These are phyloP conservation scores for Crocuta crocuta DNA, from an alignment of 2,113 vertebrate species.

Conservation along the genomic window DNA sequence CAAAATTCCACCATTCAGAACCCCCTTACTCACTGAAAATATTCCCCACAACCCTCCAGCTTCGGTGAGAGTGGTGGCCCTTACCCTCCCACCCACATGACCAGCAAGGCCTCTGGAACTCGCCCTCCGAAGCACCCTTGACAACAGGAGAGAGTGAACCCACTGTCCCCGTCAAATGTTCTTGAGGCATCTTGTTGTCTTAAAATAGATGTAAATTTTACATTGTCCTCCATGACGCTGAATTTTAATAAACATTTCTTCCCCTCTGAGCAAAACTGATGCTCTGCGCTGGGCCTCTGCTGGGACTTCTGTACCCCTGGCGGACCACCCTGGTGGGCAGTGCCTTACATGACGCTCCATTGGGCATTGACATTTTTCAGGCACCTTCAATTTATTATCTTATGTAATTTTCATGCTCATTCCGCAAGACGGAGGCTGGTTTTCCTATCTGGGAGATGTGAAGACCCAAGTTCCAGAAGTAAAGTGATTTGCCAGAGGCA, in stretches of 20 bases:
- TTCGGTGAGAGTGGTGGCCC: not conserved
- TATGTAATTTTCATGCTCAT: not conserved
- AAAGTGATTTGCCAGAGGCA: not conserved
- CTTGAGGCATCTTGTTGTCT: not conserved
- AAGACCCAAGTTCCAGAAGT: not conserved
- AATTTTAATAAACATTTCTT: not conserved
- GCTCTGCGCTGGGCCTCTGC: accelerated
- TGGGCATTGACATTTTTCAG: too few species aligned
- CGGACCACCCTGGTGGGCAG: not conserved
- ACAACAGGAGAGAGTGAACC: not conserved
- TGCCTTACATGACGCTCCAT: too few species aligned
- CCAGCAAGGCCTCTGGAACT: not conserved
- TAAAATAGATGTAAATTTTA: not conserved
- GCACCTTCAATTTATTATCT: not conserved
- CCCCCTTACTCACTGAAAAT: not conserved
- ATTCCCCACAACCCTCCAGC: not conserved
- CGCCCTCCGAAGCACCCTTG: not conserved
- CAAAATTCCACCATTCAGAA: not conserved
- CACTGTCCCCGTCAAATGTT: not conserved
- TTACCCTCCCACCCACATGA: accelerated
- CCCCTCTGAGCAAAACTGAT: not conserved
- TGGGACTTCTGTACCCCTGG: not conserved
- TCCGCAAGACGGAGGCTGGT: not conserved
- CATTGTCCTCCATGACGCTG: not conserved
- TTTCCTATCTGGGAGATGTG: not conserved